phyloP scores from a whole-genome alignment of 1,140 invertebrate species.

The Drosophila burlai region DNA sequence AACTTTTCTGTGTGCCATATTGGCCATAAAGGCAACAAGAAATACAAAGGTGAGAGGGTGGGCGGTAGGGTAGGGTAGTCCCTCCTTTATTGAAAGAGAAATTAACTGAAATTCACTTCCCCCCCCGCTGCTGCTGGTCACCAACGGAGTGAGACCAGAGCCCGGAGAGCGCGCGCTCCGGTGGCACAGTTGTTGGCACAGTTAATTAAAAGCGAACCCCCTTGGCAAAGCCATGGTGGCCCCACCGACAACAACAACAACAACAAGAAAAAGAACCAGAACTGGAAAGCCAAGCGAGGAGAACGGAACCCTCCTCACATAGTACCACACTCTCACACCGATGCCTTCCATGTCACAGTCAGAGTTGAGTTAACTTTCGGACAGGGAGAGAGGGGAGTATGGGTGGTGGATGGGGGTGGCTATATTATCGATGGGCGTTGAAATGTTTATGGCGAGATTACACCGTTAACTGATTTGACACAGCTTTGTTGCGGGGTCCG shows the following conservation, averaged over 20 bases:
- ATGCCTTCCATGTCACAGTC: slow-evolving; percentile 14
- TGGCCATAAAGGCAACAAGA: slow-evolving; percentile 23
- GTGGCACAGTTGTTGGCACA: slow-evolving; percentile 71
- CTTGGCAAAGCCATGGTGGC: neutral
- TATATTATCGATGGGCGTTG: slow-evolving; percentile 47
- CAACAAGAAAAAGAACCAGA: too few species aligned
- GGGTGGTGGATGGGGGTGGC: neutral
- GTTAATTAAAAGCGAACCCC: slow-evolving; percentile 68
- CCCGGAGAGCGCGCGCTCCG: slow-evolving; percentile 24
- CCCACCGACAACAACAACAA: too few species aligned
- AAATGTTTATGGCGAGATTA: slow-evolving; percentile 53
- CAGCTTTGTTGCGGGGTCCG: slow-evolving; percentile 16
- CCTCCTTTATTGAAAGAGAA: slow-evolving; percentile 78
- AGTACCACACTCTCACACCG: neutral
- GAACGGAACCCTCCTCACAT: neutral
- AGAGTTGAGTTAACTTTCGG: slow-evolving; percentile 13
- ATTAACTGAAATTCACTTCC: slow-evolving; percentile 76
- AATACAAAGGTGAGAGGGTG: neutral
- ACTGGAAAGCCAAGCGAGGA: neutral
- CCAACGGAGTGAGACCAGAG: slow-evolving; percentile 14
- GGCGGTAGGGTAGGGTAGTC: neutral
- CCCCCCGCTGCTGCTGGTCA: slow-evolving; percentile 51
- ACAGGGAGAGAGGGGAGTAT: neutral
- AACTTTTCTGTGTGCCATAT: slow-evolving; percentile 40
- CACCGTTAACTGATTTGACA: slow-evolving; percentile 45